phyloP scores from a whole-genome alignment of 2,888 invertebrate genomes.

The Eudasyphora cyanicolor region DNA sequence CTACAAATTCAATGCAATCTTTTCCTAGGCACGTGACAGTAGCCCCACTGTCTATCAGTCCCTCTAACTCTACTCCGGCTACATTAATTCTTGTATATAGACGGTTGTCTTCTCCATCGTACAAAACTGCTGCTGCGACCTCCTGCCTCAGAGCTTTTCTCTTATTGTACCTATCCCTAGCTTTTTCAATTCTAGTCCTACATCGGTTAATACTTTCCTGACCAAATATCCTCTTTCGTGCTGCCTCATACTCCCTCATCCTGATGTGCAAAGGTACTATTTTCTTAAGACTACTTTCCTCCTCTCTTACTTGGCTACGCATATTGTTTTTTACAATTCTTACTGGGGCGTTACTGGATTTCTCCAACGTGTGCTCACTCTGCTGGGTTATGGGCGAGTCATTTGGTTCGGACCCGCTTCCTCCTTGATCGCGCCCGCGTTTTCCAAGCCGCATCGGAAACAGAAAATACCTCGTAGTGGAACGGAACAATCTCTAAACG shows the following conservation, averaged over 20 bases:
- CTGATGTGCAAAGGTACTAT: not conserved
- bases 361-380: no score
- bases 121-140: no score
- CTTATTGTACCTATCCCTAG: no score
- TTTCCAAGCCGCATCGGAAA: no score
- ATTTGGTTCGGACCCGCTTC: no score
- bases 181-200: no score
- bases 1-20: slow-evolving; percentile 22
- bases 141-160: not conserved
- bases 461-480: no score
- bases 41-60: slow-evolving; percentile 27
- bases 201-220: not conserved
- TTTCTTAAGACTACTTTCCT: not conserved
- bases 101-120: no score
- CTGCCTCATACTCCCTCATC: not conserved
- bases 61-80: not conserved
- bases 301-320: not conserved
- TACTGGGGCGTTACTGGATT: no score
- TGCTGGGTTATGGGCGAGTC: not conserved
- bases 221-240: not conserved
- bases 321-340: not conserved
- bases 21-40: slow-evolving; percentile 25
- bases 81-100: not conserved
- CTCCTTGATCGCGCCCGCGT: no score
- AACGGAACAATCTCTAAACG: not conserved